A percentile compares a stretch with the other conserved stretches of the same genome.
Conservation (phyloP, 2,888 invertebrate species). For the Ichneumoninae sp. region DNA sequence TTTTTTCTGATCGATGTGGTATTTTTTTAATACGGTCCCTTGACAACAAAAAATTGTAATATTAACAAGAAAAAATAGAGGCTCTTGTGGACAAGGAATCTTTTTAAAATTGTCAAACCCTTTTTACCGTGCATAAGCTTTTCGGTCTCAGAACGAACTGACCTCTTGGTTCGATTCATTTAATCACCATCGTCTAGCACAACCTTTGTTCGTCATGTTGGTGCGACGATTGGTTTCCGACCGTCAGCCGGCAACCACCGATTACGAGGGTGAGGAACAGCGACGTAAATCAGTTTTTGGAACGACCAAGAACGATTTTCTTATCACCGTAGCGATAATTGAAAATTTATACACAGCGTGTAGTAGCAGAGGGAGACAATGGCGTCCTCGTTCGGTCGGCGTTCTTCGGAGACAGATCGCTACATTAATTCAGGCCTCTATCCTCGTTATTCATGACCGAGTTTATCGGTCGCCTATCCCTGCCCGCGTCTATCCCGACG, state of each 20-base stretch:
- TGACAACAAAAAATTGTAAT: not conserved
- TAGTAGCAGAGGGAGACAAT: slow-evolving; percentile 38
- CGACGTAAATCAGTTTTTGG: slow-evolving; percentile 21
- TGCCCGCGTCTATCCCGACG: slow-evolving; percentile 32
- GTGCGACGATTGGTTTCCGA: not conserved
- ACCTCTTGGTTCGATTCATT: slow-evolving; percentile 13
- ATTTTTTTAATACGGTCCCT: not conserved
- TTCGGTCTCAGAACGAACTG: slow-evolving; percentile 17
- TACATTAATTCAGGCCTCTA: slow-evolving; percentile 65
- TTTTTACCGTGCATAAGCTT: slow-evolving; percentile 16
- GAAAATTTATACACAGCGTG: slow-evolving; percentile 26
- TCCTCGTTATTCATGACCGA: slow-evolving; percentile 66
- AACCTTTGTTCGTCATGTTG: slow-evolving; percentile 33
- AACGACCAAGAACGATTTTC: slow-evolving; percentile 22
- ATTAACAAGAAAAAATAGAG: no score
- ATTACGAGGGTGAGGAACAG: not conserved
- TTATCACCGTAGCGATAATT: slow-evolving; percentile 51
- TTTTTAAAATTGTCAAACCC: not conserved
- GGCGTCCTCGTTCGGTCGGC: not conserved
- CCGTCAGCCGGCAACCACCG: not conserved
- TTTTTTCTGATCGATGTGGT: not conserved
- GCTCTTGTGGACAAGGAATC: slow-evolving; percentile 18
- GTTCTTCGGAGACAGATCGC: slow-evolving; percentile 60
- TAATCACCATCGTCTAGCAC: slow-evolving; percentile 5
- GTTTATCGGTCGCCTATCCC: slow-evolving; percentile 56